Conservation (phyloP, 2,113 vertebrate genomes). For the Dissostichus mawsoni region DNA sequence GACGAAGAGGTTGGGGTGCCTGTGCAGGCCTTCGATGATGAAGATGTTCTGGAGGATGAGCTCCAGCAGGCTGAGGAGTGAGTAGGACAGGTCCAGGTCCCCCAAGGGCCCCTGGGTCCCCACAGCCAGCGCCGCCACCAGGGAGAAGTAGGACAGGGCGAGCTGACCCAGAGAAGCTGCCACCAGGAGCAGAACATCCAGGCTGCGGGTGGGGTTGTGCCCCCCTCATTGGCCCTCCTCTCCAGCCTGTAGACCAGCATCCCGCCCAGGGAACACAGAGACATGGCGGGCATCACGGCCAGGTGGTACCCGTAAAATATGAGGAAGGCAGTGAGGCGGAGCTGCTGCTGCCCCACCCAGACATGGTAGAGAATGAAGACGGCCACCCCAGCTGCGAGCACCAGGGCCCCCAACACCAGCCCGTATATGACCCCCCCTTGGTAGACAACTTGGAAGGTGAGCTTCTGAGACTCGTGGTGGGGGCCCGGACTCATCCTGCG, state of each 20-base stretch:
- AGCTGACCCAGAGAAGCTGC: slow-evolving; percentile 88
- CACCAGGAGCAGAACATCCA: slow-evolving; percentile 89
- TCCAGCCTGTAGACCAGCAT: slow-evolving; percentile 84
- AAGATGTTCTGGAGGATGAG: slow-evolving; percentile 92
- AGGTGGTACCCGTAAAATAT: slow-evolving; percentile 89
- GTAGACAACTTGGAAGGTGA: slow-evolving; percentile 78
- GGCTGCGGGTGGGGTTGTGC: slow-evolving; percentile 90
- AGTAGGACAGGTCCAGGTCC: slow-evolving; percentile 88
- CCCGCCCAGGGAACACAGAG: slow-evolving; percentile 79
- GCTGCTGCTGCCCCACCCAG: slow-evolving; percentile 66
- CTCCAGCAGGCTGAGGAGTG: slow-evolving; percentile 88
- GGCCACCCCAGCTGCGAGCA: slow-evolving; percentile 75
- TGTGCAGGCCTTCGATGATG: slow-evolving; percentile 91
- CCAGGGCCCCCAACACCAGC: slow-evolving; percentile 80
- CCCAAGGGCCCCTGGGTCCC: slow-evolving; percentile 71
- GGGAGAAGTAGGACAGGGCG: slow-evolving; percentile 89
- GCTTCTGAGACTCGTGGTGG: slow-evolving; percentile 41
- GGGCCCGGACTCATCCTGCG: slow-evolving; percentile 53
- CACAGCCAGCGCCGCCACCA: slow-evolving; percentile 88
- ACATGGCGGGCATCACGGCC: slow-evolving; percentile 87
- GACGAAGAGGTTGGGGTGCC: slow-evolving; percentile 61
- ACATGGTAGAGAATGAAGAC: slow-evolving; percentile 91
- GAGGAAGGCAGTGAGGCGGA: slow-evolving; percentile 75
- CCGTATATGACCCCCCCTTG: slow-evolving; percentile 73
- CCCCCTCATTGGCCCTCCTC: slow-evolving; percentile 81